Conservation (phyloP, 2,797 vertebrate species). For the Limnodromus scolopaceus region DNA sequence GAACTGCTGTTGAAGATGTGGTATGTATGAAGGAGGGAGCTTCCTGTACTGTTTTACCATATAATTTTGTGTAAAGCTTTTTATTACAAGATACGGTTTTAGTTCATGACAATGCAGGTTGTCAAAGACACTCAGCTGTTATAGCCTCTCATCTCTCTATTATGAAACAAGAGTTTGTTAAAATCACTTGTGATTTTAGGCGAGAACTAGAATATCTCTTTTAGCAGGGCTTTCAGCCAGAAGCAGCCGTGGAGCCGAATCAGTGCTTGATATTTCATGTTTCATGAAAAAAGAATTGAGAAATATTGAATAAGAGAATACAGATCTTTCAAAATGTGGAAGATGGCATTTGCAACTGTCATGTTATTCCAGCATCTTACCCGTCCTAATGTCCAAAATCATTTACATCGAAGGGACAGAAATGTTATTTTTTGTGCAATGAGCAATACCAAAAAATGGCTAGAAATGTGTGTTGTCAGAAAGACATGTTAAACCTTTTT, state of each 20-base stretch:
- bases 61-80: not conserved
- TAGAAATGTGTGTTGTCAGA: not conserved
- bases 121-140: not conserved
- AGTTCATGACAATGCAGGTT: not conserved
- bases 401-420: not conserved
- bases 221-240: not conserved
- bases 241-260: not conserved
- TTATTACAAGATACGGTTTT: not conserved
- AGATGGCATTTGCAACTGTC: not conserved
- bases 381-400: not conserved
- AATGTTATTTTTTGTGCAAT: not conserved
- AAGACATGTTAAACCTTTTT: not conserved
- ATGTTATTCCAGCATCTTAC: not conserved
- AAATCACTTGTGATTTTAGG: not conserved
- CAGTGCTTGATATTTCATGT: not conserved
- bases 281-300: not conserved
- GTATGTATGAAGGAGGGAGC: not conserved
- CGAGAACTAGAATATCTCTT: not conserved
- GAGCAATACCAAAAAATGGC: not conserved
- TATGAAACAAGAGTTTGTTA: slow-evolving; percentile 17
- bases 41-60: not conserved
- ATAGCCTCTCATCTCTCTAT: not conserved
- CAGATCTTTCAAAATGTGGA: not conserved
- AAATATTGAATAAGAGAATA: not conserved
- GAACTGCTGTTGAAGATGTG: not conserved